Base-by-base conservation (phyloP, 2,888 invertebrate species). In the Philopedon plagiatum region DNA sequence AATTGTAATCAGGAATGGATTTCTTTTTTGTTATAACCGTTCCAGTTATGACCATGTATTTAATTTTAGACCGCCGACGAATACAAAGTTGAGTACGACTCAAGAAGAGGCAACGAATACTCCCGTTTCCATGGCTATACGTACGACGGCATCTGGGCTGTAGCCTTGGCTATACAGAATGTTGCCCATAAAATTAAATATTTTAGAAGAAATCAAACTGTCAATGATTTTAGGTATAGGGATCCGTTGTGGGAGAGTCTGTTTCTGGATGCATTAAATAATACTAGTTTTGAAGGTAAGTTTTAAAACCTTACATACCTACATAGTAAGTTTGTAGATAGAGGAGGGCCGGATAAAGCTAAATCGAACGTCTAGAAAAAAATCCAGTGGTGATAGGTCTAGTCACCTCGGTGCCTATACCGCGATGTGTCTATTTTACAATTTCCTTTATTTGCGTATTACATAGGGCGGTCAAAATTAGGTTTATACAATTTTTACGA, bases 91-190 rank as follows among this genome's bases (percentile, higher is more conserved):
- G 93, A 95, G 83, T 98, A 98, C 84, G 92, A 97, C 81, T 90
- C 92, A 29, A 87, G 93, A 74, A 88, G 96, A 76, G 93, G 94
- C 0, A 83, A 86, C 0, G 95, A 96, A 81, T 97, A 96, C 86
- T 97, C 97, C 34, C 90, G 97, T 77, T 98, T 97, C 83, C 98
- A 98, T 84, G 98, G 98, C 1, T 99, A 99, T 85, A 98, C 98
- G 8, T 99, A 99, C 84, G 99, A 99, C 85, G 99, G 97, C 3
- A 95, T 99, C 77, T 99, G 99, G 98, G 96, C 98, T 0, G 95
- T 99, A 77, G 99, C 99, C 0, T 86, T 97, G 72, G 98, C 98
- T 0, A 94, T 99, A 72, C 95, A 98, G 82, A 93, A 93, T 76
- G 96, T 97, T 21, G 93, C 96, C 0, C 92, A 93, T 78, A 88